Percentiles rank a stretch among this genome's conserved stretches.
These are phyloP conservation scores for Oryzaephilus surinamensis DNA, from an alignment of 1,140 invertebrate species.

Conservation along the genomic window DNA sequence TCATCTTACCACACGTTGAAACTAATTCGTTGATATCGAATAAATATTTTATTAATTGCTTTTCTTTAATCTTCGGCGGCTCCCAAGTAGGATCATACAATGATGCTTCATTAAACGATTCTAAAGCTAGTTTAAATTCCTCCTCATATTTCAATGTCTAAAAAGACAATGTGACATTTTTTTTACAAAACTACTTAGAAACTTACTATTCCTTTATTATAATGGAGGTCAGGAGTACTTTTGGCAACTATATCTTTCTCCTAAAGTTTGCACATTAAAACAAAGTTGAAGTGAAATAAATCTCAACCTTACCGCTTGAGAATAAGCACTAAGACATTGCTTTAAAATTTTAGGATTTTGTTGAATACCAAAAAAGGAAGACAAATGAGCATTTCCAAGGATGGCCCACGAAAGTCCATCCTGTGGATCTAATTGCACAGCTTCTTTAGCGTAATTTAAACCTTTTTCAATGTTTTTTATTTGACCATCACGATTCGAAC, in stretches of 20 bases:
- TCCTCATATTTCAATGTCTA: constrained; percentile 75
- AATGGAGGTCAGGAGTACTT: constrained; percentile 71
- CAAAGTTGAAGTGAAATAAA: too few species aligned
- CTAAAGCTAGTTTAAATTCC: constrained; percentile 57
- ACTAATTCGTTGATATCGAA: constrained; percentile 52
- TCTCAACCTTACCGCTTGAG: constrained; percentile 56
- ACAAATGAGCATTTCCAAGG: constrained; percentile 77
- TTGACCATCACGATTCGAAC: constrained; percentile 44
- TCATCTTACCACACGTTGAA: constrained; percentile 61
- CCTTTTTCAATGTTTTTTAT: constrained; percentile 58
- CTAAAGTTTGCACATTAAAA: constrained; percentile 34
- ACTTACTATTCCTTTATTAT: constrained; percentile 75
- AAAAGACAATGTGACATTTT: too few species aligned
- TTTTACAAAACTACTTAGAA: constrained; percentile 1
- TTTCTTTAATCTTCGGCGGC: constrained; percentile 48
- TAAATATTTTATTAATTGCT: constrained; percentile 57
- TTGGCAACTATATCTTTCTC: constrained; percentile 62
- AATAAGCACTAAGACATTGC: constrained; percentile 69
- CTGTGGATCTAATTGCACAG: constrained; percentile 65
- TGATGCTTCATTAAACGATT: constrained; percentile 54
- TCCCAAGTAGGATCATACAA: constrained; percentile 66
- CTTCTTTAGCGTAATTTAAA: constrained; percentile 72
- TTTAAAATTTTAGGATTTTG: constrained; percentile 65
- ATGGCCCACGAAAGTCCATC: constrained; percentile 81
- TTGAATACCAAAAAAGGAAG: constrained; percentile 63